Conservation (phyloP, 2,113 vertebrate genomes). For the Sceloporus tristichus region DNA sequence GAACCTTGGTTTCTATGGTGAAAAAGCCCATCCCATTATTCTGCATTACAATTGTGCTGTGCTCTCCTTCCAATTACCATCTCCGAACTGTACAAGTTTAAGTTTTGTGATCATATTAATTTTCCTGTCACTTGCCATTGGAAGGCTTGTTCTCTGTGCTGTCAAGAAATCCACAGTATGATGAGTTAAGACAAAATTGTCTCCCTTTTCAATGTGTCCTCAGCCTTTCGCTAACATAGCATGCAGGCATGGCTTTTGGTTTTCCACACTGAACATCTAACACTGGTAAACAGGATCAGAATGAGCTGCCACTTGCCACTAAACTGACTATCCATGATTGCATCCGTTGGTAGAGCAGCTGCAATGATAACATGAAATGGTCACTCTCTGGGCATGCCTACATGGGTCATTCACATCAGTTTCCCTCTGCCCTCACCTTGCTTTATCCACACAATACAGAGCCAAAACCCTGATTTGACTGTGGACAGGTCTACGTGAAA, state of each 20-base stretch:
- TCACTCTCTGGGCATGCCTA: not conserved
- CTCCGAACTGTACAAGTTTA: constrained; percentile 19
- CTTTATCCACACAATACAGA: too few species aligned
- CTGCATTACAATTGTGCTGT: constrained; percentile 7
- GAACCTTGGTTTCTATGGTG: constrained; percentile 5
- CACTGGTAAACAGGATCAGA: not conserved
- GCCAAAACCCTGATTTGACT: too few species aligned
- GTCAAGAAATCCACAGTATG: not conserved
- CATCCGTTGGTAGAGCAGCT: not conserved
- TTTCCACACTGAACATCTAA: not conserved
- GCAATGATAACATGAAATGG: not conserved
- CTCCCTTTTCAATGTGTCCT: not conserved
- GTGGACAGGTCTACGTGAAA: too few species aligned
- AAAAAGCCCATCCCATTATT: not conserved
- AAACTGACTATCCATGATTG: too few species aligned
- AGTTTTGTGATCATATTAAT: constrained; percentile 8
- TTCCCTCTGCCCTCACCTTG: too few species aligned
- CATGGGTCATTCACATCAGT: too few species aligned
- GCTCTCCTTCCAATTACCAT: not conserved
- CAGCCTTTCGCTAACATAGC: not conserved
- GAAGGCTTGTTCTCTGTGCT: not conserved
- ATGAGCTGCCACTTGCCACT: not conserved
- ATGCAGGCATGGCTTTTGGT: not conserved
- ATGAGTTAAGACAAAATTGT: not conserved
- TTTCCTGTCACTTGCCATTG: not conserved